These are phyloP conservation scores for Aporophyla nigra DNA, from an alignment of 2,888 invertebrate genomes.

Conservation along the genomic window DNA sequence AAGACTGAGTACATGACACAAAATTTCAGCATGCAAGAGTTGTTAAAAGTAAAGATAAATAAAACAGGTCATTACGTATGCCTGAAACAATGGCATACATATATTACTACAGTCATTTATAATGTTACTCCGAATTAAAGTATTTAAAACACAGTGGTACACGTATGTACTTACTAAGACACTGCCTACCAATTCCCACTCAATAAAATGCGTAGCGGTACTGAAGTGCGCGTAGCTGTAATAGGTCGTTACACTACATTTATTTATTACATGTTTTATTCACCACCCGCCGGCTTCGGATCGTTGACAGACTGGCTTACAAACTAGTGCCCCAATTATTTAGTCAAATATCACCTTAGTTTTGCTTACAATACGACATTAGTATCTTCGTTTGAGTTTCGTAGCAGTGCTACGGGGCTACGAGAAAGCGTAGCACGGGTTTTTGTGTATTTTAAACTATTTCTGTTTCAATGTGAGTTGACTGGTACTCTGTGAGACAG, in stretches of 20 bases:
- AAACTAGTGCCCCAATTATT: constrained; percentile 35
- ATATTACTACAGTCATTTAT: too few relatives aligned
- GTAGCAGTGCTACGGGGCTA: constrained; percentile 61
- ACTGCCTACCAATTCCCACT: constrained; percentile 26
- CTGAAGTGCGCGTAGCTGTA: constrained; percentile 67
- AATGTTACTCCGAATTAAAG: too few relatives aligned
- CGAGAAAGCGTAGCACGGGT: constrained; percentile 53
- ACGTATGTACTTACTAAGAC: neutral
- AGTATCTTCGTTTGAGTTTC: neutral
- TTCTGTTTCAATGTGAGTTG: neutral
- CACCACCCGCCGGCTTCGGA: constrained; percentile 74
- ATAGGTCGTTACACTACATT: constrained; percentile 82
- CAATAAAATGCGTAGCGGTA: constrained; percentile 49
- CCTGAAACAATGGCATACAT: too few relatives aligned
- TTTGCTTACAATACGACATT: neutral
- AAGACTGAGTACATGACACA: too few relatives aligned
- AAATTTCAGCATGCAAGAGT: too few relatives aligned
- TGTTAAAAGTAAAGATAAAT: too few relatives aligned
- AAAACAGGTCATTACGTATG: too few relatives aligned
- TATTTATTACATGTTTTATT: constrained; percentile 90
- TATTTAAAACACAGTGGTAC: neutral
- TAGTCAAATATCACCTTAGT: constrained; percentile 47
- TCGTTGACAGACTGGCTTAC: constrained; percentile 70
- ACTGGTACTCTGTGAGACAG: neutral
- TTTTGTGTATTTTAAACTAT: constrained; percentile 2